Conservation (phyloP, 2,888 invertebrate species). For the Luperina nickerlii region DNA sequence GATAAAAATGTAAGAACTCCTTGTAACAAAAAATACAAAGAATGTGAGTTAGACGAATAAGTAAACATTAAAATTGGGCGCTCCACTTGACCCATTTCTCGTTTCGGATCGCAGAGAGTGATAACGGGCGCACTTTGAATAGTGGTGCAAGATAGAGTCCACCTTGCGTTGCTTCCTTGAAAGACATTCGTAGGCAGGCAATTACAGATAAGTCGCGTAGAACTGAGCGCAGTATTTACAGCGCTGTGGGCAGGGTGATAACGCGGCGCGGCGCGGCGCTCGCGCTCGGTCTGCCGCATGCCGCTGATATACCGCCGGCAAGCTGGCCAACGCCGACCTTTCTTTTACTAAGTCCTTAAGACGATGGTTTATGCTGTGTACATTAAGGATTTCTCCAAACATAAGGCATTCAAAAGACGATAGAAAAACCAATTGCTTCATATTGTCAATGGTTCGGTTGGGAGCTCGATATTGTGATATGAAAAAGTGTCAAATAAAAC, state of each 20-base stretch:
- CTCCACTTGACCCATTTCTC: constrained; percentile 84
- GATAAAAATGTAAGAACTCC: constrained; percentile 96
- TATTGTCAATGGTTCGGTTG: not conserved
- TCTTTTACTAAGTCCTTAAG: constrained; percentile 58
- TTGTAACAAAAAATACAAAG: constrained; percentile 51
- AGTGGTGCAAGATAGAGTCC: constrained; percentile 86
- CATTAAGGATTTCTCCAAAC: not conserved
- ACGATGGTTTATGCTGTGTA: constrained; percentile 20
- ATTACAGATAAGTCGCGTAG: constrained; percentile 89
- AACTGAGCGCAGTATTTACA: constrained; percentile 88
- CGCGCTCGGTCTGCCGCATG: constrained; percentile 6
- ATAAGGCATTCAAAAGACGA: not conserved
- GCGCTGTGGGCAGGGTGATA: constrained; percentile 83
- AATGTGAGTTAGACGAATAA: constrained; percentile 70
- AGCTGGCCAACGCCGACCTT: constrained; percentile 49
- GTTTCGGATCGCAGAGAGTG: constrained; percentile 78
- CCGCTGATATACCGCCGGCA: constrained; percentile 25
- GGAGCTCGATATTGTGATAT: not conserved
- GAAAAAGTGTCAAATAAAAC: constrained; percentile 1
- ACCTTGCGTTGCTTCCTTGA: constrained; percentile 86
- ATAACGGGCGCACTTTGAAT: constrained; percentile 83
- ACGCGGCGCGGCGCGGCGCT: constrained; percentile 64
- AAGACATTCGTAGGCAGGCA: constrained; percentile 89
- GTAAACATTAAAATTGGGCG: constrained; percentile 77
- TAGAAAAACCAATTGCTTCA: not conserved